Percentiles rank a stretch among this genome's conserved stretches.
These are phyloP conservation scores for Xenotilapia flavipinnis DNA, from an alignment of 2,113 vertebrate species.

Conservation along the genomic window DNA sequence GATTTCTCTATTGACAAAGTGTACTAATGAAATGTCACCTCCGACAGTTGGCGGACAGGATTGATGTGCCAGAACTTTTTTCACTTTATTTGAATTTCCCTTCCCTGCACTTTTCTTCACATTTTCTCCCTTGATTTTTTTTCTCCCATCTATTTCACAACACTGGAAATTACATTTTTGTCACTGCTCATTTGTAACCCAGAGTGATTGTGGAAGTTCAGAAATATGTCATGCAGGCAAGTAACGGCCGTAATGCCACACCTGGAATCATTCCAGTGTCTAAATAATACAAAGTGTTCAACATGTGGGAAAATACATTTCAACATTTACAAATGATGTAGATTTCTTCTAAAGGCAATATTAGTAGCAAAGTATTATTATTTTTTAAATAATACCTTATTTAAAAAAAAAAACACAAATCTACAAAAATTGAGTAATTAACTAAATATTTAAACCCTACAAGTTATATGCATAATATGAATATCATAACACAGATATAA, in stretches of 20 bases:
- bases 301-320: neutral
- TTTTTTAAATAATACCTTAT: neutral
- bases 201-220: neutral
- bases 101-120: conserved; percentile 26
- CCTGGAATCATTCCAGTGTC: neutral
- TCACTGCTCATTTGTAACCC: conserved; percentile 18
- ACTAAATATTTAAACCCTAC: neutral
- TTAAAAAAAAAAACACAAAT: rapidly evolving
- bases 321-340: neutral
- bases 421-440: neutral
- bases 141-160: conserved; percentile 13
- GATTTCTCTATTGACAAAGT: conserved; percentile 90
- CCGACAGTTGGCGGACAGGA: conserved; percentile 80
- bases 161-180: conserved; percentile 21
- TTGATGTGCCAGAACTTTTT: conserved; percentile 85
- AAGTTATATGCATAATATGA: neutral
- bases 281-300: neutral
- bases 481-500: neutral
- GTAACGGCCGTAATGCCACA: neutral
- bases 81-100: conserved; percentile 82
- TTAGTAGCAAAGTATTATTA: neutral
- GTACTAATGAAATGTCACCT: conserved; percentile 94
- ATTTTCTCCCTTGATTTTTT: conserved; percentile 19
- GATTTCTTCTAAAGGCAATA: neutral
- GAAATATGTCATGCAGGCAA: neutral